phyloP scores from a whole-genome alignment of 2,113 vertebrate species.

The Eubucco bourcierii region DNA sequence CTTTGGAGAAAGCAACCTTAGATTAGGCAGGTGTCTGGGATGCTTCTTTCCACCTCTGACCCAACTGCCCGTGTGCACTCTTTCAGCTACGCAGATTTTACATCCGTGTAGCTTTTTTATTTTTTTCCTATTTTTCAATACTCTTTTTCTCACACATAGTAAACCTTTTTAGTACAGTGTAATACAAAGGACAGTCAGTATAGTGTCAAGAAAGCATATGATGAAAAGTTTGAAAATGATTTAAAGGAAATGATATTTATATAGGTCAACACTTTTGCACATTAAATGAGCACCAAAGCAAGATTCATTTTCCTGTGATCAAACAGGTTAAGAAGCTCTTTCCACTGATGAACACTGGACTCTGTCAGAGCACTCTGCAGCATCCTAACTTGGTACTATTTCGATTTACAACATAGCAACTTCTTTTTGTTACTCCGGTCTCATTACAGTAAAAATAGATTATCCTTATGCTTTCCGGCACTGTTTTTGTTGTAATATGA shows the following conservation, averaged over 20 bases:
- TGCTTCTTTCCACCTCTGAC: not conserved
- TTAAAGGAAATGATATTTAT: not conserved
- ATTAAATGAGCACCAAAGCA: not conserved
- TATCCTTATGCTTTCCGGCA: not conserved
- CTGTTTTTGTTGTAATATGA: not conserved
- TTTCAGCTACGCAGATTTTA: not conserved
- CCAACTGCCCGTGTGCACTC: fast-evolving
- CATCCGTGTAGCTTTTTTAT: not conserved
- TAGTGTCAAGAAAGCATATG: not conserved
- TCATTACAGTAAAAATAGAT: not conserved
- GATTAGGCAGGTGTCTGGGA: not conserved
- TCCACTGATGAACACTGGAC: not conserved
- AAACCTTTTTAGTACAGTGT: not conserved
- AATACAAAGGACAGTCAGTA: not conserved
- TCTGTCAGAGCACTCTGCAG: not conserved
- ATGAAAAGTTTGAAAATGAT: not conserved
- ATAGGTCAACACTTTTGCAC: not conserved
- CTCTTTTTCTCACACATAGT: not conserved
- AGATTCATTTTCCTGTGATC: not conserved
- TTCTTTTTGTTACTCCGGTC: not conserved
- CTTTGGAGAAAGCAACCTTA: not conserved
- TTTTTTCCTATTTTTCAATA: not conserved
- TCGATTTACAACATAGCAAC: not conserved
- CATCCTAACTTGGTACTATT: not conserved
- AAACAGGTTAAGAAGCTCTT: not conserved